Base-by-base conservation (phyloP, 2,797 vertebrate genomes). In the Lacerta viridis region DNA sequence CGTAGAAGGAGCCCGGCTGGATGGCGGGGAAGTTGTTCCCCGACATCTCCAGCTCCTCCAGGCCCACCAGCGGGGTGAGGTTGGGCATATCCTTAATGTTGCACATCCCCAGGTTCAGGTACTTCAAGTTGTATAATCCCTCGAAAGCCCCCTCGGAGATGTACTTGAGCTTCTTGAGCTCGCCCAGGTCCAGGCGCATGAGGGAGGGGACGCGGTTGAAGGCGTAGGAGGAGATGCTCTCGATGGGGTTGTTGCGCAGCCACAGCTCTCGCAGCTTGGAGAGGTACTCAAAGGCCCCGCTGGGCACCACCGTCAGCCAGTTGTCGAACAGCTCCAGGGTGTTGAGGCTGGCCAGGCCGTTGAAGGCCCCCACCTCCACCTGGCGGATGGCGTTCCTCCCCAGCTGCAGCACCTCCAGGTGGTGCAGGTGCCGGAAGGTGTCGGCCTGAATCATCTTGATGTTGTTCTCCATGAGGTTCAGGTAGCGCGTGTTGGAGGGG, bases 381-480 rank as follows among this genome's bases (percentile, higher is more conserved):
- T 99, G 98, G 87, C 99, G 97, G 95, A 99, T 99, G 93, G 98
- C 96, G 95, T 99, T 99, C 94, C 98, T 96, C 86, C 98, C 99
- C 96, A 99, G 84, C 96, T 99, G 99, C 93, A 99, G 96, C 83
- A 99, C 98, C 96, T 99, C 99, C 97, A 99, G 96, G 96, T 99
- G 99, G 92, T 98, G 98, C 85, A 99, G 97, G 96, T 99, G 98
- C 41, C 99, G 97, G 96, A 99, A 99, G 1, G 98, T 99, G 93
- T 99, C 99, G 0, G 98, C 99, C 96, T 99, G 98, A 96, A 99
- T 98, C 95, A 98, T 95, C 96, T 98, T 98, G 95, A 99, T 99
- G 96, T 98, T 98, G 97, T 99, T 99, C 96, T 99, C 99, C 99
- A 99, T 99, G 89, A 99, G 97, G 96, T 99, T 99, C 95, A 99